Conservation (phyloP, 2,797 vertebrate species). For the Distichodus sexfasciatus region DNA sequence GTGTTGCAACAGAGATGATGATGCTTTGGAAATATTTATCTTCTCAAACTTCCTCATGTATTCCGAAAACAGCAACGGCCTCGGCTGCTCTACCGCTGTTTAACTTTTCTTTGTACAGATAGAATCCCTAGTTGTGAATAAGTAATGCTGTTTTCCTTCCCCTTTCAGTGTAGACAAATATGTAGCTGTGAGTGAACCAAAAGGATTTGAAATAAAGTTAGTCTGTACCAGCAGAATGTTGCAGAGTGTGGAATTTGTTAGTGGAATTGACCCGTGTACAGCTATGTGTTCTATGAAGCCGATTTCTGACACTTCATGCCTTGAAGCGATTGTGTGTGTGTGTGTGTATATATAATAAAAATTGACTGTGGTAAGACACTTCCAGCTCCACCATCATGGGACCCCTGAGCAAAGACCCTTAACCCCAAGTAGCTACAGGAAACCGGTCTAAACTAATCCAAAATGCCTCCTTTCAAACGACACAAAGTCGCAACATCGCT, state of each 20-base stretch:
- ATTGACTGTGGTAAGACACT: too few relatives aligned
- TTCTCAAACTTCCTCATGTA: slow-evolving; percentile 37
- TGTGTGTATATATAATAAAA: too few relatives aligned
- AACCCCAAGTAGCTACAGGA: too few relatives aligned
- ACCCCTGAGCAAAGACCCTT: too few relatives aligned
- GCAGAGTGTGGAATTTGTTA: background rate
- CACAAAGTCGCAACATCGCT: too few relatives aligned
- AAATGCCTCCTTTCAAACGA: too few relatives aligned
- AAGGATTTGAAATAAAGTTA: slow-evolving; percentile 51
- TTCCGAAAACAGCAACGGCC: slow-evolving; percentile 34
- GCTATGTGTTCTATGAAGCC: background rate
- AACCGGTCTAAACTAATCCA: too few relatives aligned
- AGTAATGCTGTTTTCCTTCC: slow-evolving; percentile 56
- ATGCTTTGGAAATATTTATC: slow-evolving; percentile 21
- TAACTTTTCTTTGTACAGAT: slow-evolving; percentile 52
- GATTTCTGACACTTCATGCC: background rate
- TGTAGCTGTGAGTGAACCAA: slow-evolving; percentile 52
- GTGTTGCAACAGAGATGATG: slow-evolving; percentile 31
- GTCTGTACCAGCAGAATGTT: too few relatives aligned
- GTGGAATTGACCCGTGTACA: slow-evolving; percentile 1
- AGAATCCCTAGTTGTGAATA: slow-evolving; percentile 58
- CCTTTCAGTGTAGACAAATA: slow-evolving; percentile 60
- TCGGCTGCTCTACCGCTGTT: slow-evolving; percentile 43
- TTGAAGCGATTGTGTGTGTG: background rate
- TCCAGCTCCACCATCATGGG: too few relatives aligned